These are phyloP conservation scores for Cryptomyrus ogoouensis DNA, from an alignment of 2,113 vertebrate genomes.

Conservation along the genomic window DNA sequence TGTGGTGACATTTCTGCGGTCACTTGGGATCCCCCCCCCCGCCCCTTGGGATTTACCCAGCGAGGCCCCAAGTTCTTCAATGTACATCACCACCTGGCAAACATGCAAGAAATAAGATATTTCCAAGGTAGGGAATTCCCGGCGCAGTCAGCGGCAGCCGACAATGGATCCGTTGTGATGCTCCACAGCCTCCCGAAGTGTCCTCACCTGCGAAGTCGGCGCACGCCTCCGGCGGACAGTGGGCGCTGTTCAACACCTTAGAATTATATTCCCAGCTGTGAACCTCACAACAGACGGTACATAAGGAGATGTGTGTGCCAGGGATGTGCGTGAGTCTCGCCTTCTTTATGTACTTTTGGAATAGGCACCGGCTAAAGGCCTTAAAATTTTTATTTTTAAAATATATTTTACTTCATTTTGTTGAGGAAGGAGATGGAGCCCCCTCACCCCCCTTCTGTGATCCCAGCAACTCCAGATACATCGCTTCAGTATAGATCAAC, in stretches of 20 bases:
- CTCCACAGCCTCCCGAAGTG: conserved; percentile 54
- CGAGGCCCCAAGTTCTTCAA: background rate
- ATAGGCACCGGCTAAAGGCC: background rate
- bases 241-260: background rate
- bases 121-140: conserved; percentile 42
- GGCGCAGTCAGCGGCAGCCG: conserved; percentile 57
- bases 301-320: background rate
- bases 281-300: background rate
- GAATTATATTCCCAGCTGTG: background rate
- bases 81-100: background rate
- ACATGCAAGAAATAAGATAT: background rate
- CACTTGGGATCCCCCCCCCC: background rate
- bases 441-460: conserved; percentile 2
- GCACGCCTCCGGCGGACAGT: background rate
- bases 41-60: background rate
- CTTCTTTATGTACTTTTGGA: background rate
- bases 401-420: background rate
- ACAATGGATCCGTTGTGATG: conserved; percentile 16
- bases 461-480: conserved; percentile 31
- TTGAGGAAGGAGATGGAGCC: background rate
- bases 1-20: background rate
- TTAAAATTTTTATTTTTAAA: background rate
- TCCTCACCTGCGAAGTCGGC: conserved; percentile 56
- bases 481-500: conserved; percentile 32
- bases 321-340: background rate